phyloP scores from a whole-genome alignment of 2,888 invertebrate genomes.

The Sarcophaga subvicina region DNA sequence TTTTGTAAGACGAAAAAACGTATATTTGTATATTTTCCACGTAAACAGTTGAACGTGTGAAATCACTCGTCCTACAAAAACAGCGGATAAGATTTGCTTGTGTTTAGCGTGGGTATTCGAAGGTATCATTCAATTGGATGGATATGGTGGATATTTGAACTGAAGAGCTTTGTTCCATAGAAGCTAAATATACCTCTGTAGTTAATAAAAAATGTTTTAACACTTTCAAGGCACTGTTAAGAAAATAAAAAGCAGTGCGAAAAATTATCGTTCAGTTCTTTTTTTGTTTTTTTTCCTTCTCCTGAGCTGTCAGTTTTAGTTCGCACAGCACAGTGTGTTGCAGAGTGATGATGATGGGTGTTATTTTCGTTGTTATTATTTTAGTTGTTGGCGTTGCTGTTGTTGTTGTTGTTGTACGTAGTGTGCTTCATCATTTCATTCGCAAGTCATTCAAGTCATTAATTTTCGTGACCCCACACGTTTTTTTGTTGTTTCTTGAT shows the following conservation, averaged over 20 bases:
- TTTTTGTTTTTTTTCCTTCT: constrained; percentile 32
- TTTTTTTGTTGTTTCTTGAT: constrained; percentile 29
- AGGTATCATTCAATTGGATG: too few species aligned
- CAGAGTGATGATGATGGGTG: constrained; percentile 64
- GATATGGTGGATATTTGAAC: too few species aligned
- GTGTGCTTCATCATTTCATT: constrained; percentile 67
- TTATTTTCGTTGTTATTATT: constrained; percentile 35
- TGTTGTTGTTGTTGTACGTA: constrained; percentile 50
- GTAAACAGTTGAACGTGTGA: too few species aligned
- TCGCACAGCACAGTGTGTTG: constrained; percentile 4
- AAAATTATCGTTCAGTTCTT: constrained; percentile 43
- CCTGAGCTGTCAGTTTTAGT: constrained; percentile 56
- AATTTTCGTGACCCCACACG: constrained; percentile 78
- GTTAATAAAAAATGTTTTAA: background rate
- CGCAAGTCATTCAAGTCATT: constrained; percentile 79
- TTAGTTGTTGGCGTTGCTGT: constrained; percentile 6
- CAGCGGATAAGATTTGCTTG: too few species aligned
- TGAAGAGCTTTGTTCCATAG: too few species aligned
- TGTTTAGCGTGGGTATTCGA: too few species aligned
- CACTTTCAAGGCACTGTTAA: constrained; percentile 32
- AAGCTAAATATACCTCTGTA: background rate
- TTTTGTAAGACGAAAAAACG: too few species aligned
- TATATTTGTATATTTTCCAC: too few species aligned
- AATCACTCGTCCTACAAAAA: too few species aligned
- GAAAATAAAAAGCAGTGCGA: constrained; percentile 35